These are phyloP conservation scores for Zosterops borbonicus DNA, from an alignment of 2,113 vertebrate genomes.

Conservation along the genomic window DNA sequence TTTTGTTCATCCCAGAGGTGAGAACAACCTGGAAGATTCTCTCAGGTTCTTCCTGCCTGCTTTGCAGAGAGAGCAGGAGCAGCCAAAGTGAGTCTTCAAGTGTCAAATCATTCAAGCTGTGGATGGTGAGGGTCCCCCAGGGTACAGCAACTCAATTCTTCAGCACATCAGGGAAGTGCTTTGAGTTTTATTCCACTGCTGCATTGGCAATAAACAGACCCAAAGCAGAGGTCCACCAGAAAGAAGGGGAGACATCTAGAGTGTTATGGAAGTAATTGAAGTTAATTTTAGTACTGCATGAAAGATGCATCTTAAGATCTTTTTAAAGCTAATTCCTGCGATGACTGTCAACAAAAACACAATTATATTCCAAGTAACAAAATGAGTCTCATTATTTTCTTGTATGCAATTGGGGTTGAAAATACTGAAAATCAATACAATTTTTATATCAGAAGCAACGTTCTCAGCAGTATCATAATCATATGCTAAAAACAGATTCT, in stretches of 20 bases:
- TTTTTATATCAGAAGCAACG: neutral
- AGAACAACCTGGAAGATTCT: neutral
- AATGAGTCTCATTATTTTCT: neutral
- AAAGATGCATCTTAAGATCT: neutral
- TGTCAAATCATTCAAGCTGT: neutral
- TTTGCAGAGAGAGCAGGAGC: neutral
- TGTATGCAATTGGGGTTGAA: neutral
- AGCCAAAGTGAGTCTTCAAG: neutral
- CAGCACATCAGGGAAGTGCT: neutral
- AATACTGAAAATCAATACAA: neutral
- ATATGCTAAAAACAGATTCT: slow-evolving; percentile 42
- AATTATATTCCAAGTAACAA: neutral
- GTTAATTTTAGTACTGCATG: neutral
- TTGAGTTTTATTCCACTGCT: neutral
- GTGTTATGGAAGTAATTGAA: neutral
- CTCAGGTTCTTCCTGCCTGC: neutral
- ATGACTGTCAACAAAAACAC: neutral
- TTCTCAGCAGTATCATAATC: neutral
- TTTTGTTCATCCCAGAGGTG: neutral
- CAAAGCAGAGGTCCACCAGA: neutral
- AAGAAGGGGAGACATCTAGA: neutral
- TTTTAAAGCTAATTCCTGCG: neutral
- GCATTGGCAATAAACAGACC: neutral
- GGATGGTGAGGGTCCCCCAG: neutral
- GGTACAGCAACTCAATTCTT: neutral